Percentiles rank a stretch among this genome's conserved stretches.
These are phyloP conservation scores for Chiroxiphia lanceolata DNA, from an alignment of 2,797 vertebrate species.

Conservation along the genomic window DNA sequence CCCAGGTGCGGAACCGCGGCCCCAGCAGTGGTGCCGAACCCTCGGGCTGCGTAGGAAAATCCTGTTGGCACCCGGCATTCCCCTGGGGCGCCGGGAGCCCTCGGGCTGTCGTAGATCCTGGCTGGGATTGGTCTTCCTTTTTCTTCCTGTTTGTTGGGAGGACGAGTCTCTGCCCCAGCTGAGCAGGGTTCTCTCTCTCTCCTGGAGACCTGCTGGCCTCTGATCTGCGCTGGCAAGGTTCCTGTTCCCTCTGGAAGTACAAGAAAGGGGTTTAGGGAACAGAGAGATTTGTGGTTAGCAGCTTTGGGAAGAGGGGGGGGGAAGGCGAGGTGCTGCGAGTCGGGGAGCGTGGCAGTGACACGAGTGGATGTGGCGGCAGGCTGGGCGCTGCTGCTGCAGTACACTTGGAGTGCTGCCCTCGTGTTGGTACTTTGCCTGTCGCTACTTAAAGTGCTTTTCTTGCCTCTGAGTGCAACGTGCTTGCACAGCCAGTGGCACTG, in stretches of 20 bases:
- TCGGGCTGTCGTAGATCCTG: rapidly evolving
- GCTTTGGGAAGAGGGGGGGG: no score
- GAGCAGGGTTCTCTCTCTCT: not conserved
- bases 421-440: rapidly evolving
- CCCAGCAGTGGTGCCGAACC: rapidly evolving
- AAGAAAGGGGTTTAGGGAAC: rapidly evolving
- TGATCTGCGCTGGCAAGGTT: not conserved
- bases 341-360: not conserved
- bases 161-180: not conserved
- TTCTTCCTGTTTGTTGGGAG: not conserved
- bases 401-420: not conserved
- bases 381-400: not conserved
- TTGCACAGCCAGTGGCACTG: not conserved
- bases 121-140: not conserved
- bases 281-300: not conserved
- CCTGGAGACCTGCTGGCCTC: not conserved
- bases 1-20: no score
- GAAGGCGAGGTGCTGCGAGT: not conserved
- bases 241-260: rapidly evolving
- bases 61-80: rapidly evolving
- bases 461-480: not conserved
- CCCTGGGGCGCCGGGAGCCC: not conserved
- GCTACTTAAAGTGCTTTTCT: not conserved
- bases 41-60: no score
- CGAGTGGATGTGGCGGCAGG: not conserved